phyloP scores from a whole-genome alignment of 2,797 vertebrate genomes.

The Acrossocheilus wenchowensis region DNA sequence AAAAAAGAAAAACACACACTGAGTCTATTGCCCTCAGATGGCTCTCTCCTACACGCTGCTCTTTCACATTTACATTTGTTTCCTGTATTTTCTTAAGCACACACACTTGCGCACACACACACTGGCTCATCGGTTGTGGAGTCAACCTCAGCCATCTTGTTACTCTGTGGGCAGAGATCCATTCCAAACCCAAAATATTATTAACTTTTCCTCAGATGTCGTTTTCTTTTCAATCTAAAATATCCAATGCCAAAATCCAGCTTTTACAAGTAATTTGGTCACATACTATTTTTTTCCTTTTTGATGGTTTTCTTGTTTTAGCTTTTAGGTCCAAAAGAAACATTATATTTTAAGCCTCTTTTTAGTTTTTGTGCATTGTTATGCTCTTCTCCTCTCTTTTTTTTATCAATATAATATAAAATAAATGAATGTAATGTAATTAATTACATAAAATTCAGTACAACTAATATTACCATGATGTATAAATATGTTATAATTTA shows the following conservation, averaged over 20 bases:
- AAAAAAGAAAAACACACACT: constrained; percentile 42
- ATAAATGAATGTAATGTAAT: not conserved
- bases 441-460: not conserved
- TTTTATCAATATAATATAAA: not conserved
- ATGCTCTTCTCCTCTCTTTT: not conserved
- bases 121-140: not conserved
- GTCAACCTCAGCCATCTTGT: constrained; percentile 23
- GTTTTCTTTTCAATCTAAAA: not conserved
- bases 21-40: not conserved
- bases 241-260: not conserved
- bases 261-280: not conserved
- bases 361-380: not conserved
- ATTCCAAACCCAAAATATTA: constrained; percentile 11
- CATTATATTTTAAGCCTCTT: not conserved
- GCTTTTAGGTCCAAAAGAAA: not conserved
- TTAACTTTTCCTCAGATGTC: constrained; percentile 3
- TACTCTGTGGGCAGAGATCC: not conserved
- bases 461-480: not conserved
- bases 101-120: constrained; percentile 13
- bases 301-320: not conserved
- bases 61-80: constrained; percentile 25
- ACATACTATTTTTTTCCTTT: not conserved
- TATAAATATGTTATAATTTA: not conserved
- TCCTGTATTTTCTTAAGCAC: constrained; percentile 21
- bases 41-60: constrained; percentile 19